A percentile compares a stretch with the other conserved stretches of the same genome.
phyloP scores from a whole-genome alignment of 2,113 vertebrate species.

The Phylloscopus whistleri region DNA sequence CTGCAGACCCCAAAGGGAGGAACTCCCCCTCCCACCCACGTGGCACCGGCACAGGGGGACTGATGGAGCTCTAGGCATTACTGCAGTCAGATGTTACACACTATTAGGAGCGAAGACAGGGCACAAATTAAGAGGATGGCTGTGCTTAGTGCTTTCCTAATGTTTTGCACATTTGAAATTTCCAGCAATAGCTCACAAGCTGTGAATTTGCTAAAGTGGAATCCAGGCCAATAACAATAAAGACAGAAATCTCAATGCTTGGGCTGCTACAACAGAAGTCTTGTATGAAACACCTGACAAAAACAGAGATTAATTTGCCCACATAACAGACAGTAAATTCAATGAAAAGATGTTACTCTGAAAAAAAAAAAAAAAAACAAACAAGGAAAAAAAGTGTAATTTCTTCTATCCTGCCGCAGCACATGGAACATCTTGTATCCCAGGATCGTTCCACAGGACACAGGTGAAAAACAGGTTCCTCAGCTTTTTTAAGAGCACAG shows the following conservation, averaged over 20 bases:
- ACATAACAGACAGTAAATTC: not conserved
- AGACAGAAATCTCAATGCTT: not conserved
- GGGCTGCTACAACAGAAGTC: not conserved
- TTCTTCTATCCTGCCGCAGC: not conserved
- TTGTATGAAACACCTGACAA: slow-evolving; percentile 32
- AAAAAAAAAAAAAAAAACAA: not conserved
- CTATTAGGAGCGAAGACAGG: not conserved
- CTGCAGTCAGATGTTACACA: not conserved
- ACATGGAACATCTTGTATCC: not conserved
- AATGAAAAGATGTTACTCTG: not conserved
- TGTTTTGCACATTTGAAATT: not conserved
- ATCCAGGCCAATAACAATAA: slow-evolving; percentile 42
- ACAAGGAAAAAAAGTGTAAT: not conserved
- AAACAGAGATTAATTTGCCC: not conserved
- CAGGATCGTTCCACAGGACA: not conserved
- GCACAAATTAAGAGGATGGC: not conserved
- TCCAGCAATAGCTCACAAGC: slow-evolving; percentile 28
- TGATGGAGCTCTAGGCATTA: not conserved
- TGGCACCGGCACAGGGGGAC: not conserved
- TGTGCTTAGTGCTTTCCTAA: not conserved
- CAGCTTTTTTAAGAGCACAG: not conserved
- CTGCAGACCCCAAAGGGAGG: not conserved
- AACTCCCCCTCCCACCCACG: not conserved
- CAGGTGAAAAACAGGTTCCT: not conserved
- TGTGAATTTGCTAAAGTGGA: slow-evolving; percentile 61